Conservation (phyloP, 2,797 vertebrate species). For the Brachymystax lenok region DNA sequence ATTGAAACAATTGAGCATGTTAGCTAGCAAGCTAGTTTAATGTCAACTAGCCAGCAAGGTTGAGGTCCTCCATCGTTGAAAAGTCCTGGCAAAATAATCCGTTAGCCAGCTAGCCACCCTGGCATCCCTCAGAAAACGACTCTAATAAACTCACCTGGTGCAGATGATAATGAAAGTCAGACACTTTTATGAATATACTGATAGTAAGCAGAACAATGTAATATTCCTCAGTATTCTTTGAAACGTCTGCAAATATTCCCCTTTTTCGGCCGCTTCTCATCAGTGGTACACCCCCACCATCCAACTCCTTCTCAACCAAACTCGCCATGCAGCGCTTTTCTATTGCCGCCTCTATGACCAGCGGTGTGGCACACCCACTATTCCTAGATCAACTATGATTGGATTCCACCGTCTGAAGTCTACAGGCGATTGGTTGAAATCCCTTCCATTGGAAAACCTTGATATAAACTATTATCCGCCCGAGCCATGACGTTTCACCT, state of each 20-base stretch:
- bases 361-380: constrained; percentile 55
- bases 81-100: constrained; percentile 75
- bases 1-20: not conserved
- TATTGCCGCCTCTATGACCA: constrained; percentile 46
- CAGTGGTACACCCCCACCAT: constrained; percentile 75
- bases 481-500: constrained; percentile 43
- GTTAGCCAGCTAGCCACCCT: constrained; percentile 65
- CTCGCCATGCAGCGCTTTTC: constrained; percentile 58
- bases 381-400: constrained; percentile 46
- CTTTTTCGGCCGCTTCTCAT: constrained; percentile 65
- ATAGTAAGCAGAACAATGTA: constrained; percentile 39
- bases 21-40: constrained; percentile 15
- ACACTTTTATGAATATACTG: constrained; percentile 16
- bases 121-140: constrained; percentile 33
- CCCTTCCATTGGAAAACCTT: constrained; percentile 51
- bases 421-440: constrained; percentile 59
- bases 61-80: constrained; percentile 69
- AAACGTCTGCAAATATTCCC: constrained; percentile 41
- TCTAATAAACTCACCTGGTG: constrained; percentile 63
- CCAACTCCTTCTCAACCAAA: constrained; percentile 77
- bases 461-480: constrained; percentile 33
- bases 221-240: constrained; percentile 30
- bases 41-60: constrained; percentile 44
- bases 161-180: constrained; percentile 34
- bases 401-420: constrained; percentile 41